A percentile compares a stretch with the other conserved stretches of the same genome.
phyloP scores from a whole-genome alignment of 2,113 vertebrate genomes.

The Ciconia boyciana region DNA sequence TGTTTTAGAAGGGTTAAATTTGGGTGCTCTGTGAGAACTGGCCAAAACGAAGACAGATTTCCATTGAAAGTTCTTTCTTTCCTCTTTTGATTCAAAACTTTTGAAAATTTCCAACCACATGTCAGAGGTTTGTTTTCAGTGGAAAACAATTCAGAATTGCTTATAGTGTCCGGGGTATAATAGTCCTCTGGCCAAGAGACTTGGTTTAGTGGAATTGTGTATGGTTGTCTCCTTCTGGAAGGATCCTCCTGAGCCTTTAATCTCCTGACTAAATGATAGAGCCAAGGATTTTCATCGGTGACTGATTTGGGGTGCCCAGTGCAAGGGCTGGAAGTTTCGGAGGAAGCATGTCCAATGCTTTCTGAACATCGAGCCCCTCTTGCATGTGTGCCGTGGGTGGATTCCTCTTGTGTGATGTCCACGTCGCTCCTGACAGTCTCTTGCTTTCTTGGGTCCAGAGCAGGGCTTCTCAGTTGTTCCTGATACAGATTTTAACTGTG shows the following conservation, averaged over 20 bases:
- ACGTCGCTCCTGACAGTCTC: background rate
- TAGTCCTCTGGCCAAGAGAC: background rate
- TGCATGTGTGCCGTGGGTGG: background rate
- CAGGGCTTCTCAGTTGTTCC: background rate
- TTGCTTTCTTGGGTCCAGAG: background rate
- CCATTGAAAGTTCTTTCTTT: background rate
- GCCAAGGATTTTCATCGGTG: background rate
- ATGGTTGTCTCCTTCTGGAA: background rate
- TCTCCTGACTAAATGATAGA: background rate
- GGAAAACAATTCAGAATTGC: background rate
- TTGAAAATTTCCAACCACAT: background rate
- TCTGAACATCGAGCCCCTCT: background rate
- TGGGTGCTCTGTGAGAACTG: background rate
- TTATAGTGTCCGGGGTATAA: background rate
- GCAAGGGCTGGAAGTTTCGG: background rate
- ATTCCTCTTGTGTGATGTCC: background rate
- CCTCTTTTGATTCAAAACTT: background rate
- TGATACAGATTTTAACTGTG: slow-evolving; percentile 49
- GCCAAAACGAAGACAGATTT: background rate
- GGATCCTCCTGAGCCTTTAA: background rate
- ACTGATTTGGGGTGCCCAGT: background rate
- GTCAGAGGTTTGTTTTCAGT: background rate
- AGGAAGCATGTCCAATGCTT: background rate
- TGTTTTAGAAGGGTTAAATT: background rate
- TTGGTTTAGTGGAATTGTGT: background rate